Conservation (phyloP, 2,113 vertebrate genomes). For the Colistium nudipinnis region DNA sequence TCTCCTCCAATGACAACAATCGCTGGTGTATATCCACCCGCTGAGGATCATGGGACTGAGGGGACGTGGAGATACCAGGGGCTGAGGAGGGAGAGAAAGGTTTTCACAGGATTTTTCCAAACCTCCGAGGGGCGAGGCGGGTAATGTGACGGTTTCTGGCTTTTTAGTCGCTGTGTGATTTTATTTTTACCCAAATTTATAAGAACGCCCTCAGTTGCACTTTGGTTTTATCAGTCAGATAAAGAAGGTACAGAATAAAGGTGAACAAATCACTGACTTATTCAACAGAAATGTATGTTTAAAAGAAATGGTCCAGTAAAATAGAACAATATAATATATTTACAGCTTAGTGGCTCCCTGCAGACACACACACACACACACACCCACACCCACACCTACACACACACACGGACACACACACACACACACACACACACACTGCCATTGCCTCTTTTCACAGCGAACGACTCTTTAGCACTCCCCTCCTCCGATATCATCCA, state of each 20-base stretch:
- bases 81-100: conserved; percentile 32
- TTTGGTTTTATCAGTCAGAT: conserved; percentile 31
- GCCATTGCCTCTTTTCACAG: no score
- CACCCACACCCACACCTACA: background rate
- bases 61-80: conserved; percentile 25
- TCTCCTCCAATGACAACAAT: conserved; percentile 27
- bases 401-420: conserved; percentile 9
- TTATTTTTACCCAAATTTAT: conserved; percentile 19
- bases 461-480: conserved; percentile 19
- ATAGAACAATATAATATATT: no score
- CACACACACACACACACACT: background rate
- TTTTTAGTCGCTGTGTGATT: conserved; percentile 4
- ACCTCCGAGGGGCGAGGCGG: background rate
- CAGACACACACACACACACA: conserved; percentile 4
- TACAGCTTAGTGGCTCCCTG: background rate
- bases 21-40: conserved; percentile 21
- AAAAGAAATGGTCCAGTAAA: no score
- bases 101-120: no score
- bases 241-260: no score
- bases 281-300: no score
- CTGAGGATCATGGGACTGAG: conserved; percentile 42
- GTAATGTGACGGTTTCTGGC: conserved; percentile 8
- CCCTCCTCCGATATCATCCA: conserved; percentile 19
- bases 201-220: conserved; percentile 2
- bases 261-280: no score